phyloP scores from a whole-genome alignment of 2,797 vertebrate genomes.

The Pachyuromys duprasi region DNA sequence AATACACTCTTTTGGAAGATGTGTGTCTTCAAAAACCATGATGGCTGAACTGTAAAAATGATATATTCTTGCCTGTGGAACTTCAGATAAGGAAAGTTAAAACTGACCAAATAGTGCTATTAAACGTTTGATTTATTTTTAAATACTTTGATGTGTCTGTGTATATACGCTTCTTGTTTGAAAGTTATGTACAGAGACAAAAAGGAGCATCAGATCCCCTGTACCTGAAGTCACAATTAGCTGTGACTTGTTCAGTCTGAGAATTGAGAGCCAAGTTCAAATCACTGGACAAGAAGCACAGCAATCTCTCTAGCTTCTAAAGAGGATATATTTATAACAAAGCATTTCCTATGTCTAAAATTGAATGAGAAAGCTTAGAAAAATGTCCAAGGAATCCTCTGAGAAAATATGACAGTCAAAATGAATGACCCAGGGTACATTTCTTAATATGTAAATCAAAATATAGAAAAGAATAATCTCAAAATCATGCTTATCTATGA shows the following conservation, averaged over 20 bases:
- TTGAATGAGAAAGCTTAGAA: not conserved
- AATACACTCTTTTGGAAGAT: not conserved
- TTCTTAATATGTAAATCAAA: not conserved
- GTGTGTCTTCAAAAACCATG: not conserved
- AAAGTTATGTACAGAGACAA: not conserved
- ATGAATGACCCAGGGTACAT: not conserved
- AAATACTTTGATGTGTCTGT: not conserved
- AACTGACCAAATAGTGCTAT: not conserved
- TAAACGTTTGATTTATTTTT: not conserved
- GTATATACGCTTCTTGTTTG: not conserved
- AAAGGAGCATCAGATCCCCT: not conserved
- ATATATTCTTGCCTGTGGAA: not conserved
- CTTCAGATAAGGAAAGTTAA: not conserved
- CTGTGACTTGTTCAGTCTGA: not conserved
- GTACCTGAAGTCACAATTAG: not conserved
- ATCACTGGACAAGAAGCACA: not conserved
- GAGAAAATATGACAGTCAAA: not conserved
- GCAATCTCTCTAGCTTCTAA: not conserved
- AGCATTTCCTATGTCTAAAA: not conserved
- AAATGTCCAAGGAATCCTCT: not conserved
- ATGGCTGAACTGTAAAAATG: not conserved
- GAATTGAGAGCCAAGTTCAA: not conserved
- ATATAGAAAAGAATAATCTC: not conserved
- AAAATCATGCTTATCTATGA: not conserved
- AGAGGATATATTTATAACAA: not conserved